These are phyloP conservation scores for Taenaris catops DNA, from an alignment of 2,888 invertebrate species.

Conservation along the genomic window DNA sequence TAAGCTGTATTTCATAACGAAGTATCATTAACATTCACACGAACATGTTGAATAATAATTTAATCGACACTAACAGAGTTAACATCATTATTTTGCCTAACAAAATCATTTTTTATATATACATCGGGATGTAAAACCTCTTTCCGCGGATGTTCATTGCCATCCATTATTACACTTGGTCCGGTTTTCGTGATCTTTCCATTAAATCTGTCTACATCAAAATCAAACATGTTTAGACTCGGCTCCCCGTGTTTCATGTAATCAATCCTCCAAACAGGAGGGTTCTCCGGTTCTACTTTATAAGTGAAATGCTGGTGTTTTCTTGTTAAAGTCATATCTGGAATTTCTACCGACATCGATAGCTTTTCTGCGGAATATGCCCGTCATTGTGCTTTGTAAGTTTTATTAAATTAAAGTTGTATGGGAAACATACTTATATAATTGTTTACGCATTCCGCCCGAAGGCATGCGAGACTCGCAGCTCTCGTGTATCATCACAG, in stretches of 20 bases:
- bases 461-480: no score
- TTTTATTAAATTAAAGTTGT: no score
- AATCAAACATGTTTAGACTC: slow-evolving; percentile 40
- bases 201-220: slow-evolving; percentile 37
- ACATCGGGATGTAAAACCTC: slow-evolving; percentile 58
- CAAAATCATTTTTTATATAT: slow-evolving; percentile 55
- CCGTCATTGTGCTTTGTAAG: no score
- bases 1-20: no score
- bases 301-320: slow-evolving; percentile 38
- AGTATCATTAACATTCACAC: no score
- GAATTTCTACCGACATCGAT: slow-evolving; percentile 55
- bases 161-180: slow-evolving; percentile 39
- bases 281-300: slow-evolving; percentile 37
- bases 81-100: slow-evolving; percentile 32
- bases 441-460: no score
- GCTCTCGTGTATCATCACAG: no score
- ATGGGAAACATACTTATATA: no score
- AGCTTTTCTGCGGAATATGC: slow-evolving; percentile 50
- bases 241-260: slow-evolving; percentile 64
- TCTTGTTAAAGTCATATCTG: slow-evolving; percentile 34
- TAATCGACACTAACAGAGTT: slow-evolving; percentile 36
- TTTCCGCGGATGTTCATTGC: slow-evolving; percentile 40
- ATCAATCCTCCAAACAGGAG: slow-evolving; percentile 62
- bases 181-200: slow-evolving; percentile 47
- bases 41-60: background rate